Percentiles rank a stretch among this genome's conserved stretches.
These are phyloP conservation scores for Fragum whitleyi DNA, from an alignment of 2,888 invertebrate species.

Conservation along the genomic window DNA sequence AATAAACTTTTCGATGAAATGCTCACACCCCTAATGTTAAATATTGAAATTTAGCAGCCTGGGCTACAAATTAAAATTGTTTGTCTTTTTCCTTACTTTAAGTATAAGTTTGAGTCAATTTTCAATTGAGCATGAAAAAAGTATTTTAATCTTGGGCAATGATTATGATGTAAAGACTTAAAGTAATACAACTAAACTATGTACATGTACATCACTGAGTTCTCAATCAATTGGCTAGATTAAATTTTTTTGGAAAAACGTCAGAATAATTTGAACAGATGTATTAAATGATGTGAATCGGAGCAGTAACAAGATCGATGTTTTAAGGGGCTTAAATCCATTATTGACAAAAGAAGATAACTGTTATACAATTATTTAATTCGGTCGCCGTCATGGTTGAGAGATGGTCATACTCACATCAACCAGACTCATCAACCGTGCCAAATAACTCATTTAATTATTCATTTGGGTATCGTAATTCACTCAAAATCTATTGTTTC, in stretches of 20 bases:
- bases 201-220: background rate
- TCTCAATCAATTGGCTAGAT: background rate
- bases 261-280: conserved; percentile 9
- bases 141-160: no score
- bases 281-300: background rate
- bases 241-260: background rate
- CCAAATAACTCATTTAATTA: conserved; percentile 19
- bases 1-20: no score
- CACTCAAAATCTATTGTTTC: no score
- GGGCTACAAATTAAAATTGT: no score
- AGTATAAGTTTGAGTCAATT: no score
- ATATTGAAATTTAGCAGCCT: no score
- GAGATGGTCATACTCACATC: background rate
- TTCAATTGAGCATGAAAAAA: no score
- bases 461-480: conserved; percentile 16
- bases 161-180: no score
- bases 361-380: conserved; percentile 24
- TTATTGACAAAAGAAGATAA: conserved; percentile 9
- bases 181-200: no score
- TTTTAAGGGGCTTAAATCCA: conserved; percentile 8
- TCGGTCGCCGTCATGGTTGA: background rate
- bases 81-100: no score
- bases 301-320: background rate
- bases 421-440: conserved; percentile 5
- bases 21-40: no score